A percentile compares a stretch with the other conserved stretches of the same genome.
Evolutionary conservation across 2,113 vertebrate species (phyloP).

Genomic region (Pseudonaja textilis): DNA sequence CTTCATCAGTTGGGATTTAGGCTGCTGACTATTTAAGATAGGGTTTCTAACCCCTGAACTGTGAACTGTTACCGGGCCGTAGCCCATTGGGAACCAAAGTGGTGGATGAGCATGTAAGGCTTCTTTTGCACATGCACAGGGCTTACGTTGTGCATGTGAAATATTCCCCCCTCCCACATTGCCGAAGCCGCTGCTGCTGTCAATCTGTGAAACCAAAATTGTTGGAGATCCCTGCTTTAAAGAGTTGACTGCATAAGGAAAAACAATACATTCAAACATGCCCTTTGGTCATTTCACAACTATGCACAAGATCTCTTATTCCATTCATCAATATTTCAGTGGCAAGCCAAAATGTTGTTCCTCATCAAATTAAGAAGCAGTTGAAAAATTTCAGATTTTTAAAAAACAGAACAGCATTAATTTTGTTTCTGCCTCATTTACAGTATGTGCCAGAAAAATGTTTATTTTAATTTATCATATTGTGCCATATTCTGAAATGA

Average conservation of each 20-base stretch:
- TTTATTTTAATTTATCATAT: background rate
- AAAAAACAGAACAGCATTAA: background rate
- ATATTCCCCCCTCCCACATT: no score
- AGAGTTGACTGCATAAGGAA: background rate
- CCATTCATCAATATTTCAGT: background rate
- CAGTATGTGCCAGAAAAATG: background rate
- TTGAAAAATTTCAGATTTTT: background rate
- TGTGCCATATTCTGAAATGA: background rate
- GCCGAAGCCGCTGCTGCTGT: no score
- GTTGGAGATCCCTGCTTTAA: no score
- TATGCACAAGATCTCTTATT: background rate
- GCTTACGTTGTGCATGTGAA: no score
- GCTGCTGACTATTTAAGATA: background rate
- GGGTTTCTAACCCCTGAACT: no score
- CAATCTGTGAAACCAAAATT: no score
- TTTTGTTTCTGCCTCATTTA: background rate
- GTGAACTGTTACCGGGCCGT: no score
- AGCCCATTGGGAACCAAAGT: no score
- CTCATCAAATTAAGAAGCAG: background rate
- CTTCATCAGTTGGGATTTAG: background rate
- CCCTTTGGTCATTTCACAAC: background rate
- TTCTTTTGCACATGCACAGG: no score
- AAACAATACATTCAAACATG: background rate
- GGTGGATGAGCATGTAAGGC: no score
- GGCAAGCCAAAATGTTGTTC: background rate